Base-by-base conservation (phyloP, 2,888 invertebrate genomes). In the Eugnorisma glareosa region DNA sequence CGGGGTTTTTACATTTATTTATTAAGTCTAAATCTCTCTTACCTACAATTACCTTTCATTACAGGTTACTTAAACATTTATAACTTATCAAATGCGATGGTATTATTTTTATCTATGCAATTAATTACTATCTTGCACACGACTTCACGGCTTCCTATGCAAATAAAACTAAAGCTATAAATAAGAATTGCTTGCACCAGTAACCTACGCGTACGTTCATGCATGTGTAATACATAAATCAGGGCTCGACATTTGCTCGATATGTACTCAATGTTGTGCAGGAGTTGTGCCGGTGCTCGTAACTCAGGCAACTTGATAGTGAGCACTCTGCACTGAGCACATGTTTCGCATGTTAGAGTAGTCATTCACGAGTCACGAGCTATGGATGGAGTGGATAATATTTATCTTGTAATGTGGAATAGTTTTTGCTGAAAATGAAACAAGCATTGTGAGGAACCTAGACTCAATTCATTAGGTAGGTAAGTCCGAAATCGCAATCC, bases 141-240 rank as follows among this genome's bases (percentile, higher is more conserved):
- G n/a, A n/a, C n/a, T n/a, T n/a, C n/a, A n/a, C n/a, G n/a, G n/a
- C n/a, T n/a, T n/a, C n/a, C n/a, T n/a, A n/a, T n/a, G n/a, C 24
- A 28, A 37, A 37, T 35, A 37, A 45, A 40, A 31, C 24, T 73
- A 61, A 28, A 28, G 7, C 18, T n/a, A 31, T 6, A 31, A 66
- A 59, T 1, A 18, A 28, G 21, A 37, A 21, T 45, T 24, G 24
- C 59, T 63, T n/a, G n/a, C 48, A 48, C 45, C 7, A n/a, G 21
- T 48, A 28, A 31, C 24, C 10, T 31, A 21, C 18, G 21, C 40
- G 40, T 45, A 57, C 51, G 28, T 28, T 59, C 48, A 15, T n/a
- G 51, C 69, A 43, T 68, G 35, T 45, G 63, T 82, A 67, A 78
- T 82, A 70, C 79, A 83, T 82, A 83, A 78, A 83, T 83, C 78